Base-by-base conservation (phyloP, 2,888 invertebrate genomes). In the Pyrocoelia pectoralis region DNA sequence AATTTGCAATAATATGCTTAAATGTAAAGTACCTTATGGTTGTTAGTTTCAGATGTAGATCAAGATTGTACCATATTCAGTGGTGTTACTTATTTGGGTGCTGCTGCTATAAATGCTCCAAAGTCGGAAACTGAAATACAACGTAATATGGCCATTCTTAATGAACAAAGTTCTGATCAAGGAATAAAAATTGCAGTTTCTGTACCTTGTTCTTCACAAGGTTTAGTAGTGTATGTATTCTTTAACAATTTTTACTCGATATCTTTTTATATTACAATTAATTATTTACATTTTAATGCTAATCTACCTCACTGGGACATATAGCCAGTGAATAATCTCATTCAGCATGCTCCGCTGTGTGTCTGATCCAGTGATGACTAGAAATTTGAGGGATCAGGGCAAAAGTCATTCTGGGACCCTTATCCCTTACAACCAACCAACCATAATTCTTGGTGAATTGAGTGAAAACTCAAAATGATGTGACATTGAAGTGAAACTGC, bases 51-150 rank as follows among this genome's bases (percentile, higher is more conserved):
- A 75, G 92, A 93, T 80, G 89, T 92, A 69, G 92, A 93, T 80
- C 93, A 94, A 82, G 94, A 94, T 70, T 94, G 93, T 80, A 94
- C 95, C 12, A 91, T 95, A 75, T 97, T 97, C 83, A 92, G 94
- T 76, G 94, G 95, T 0, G 94, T 98, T 43, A 93, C 94, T 64
- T 97, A 97, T 83, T 85, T 98, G 72, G 97, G 97, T 43, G 92
- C 95, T 9, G 93, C 95, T 56, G 89, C 91, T 70, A 95, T 98
- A 73, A 92, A 93, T 77, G 93, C 95, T 9, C 97, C 97, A 0
- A 93, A 96, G 80, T 95, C 94, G 14, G 97, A 97, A 82, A 84
- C 85, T 8, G 97, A 97, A 83, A 96, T 98, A 66, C 95, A 95
- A 79, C 86, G 92, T 55, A 96, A 96, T 78, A 97, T 98, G 93